Conservation (phyloP, 2,888 invertebrate species). For the Stenoptilia bipunctidactyla region DNA sequence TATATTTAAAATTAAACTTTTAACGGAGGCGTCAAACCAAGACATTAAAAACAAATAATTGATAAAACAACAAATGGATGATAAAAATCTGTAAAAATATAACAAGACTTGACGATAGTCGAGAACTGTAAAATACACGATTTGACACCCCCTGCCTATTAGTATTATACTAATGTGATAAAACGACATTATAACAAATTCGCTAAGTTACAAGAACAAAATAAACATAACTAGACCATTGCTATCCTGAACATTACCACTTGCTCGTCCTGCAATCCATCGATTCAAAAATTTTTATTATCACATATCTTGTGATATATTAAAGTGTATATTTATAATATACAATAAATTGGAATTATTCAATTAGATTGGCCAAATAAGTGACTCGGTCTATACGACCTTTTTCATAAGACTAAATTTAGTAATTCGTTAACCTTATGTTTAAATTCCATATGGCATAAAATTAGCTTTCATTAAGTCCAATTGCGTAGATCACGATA, state of each 20-base stretch:
- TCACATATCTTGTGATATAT: slow-evolving; percentile 49
- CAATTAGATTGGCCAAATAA: slow-evolving; percentile 68
- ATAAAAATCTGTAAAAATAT: slow-evolving; percentile 65
- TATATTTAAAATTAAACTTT: slow-evolving; percentile 65
- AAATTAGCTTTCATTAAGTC: slow-evolving; percentile 71
- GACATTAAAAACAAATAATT: slow-evolving; percentile 60
- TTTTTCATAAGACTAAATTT: slow-evolving; percentile 66
- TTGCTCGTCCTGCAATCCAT: slow-evolving; percentile 68
- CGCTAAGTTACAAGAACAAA: slow-evolving; percentile 66
- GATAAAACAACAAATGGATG: slow-evolving; percentile 65
- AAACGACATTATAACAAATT: slow-evolving; percentile 70
- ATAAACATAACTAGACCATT: slow-evolving; percentile 69
- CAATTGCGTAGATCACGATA: slow-evolving; percentile 49
- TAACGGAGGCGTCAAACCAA: slow-evolving; percentile 71
- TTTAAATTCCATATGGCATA: slow-evolving; percentile 71
- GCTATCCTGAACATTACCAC: slow-evolving; percentile 65
- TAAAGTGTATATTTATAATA: slow-evolving; percentile 54
- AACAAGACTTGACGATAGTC: slow-evolving; percentile 40
- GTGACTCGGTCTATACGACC: slow-evolving; percentile 69
- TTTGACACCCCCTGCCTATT: slow-evolving; percentile 70
- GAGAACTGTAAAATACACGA: slow-evolving; percentile 53
- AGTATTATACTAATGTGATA: slow-evolving; percentile 68
- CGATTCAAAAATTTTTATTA: slow-evolving; percentile 44
- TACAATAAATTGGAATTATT: slow-evolving; percentile 70
- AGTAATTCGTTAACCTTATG: slow-evolving; percentile 72